Base-by-base conservation (phyloP, 2,797 vertebrate genomes). In the Enteromius thamalakanensis region DNA sequence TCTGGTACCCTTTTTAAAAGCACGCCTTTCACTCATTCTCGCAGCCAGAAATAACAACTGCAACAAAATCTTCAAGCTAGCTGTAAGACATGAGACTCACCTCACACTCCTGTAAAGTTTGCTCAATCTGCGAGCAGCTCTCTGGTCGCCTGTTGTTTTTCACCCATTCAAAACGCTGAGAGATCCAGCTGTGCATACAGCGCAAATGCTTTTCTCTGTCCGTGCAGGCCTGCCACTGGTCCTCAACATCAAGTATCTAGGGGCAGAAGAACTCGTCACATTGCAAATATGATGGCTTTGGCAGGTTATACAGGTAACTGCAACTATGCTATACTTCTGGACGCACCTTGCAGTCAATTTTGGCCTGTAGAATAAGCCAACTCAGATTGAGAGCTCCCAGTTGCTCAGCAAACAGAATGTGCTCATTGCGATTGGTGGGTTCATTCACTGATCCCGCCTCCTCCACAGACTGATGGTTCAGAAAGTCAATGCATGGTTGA, bases 401-500 rank as follows among this genome's bases (percentile, higher is more conserved):
- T 60, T 88, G 91, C 89, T 99, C 97, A 0, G 96, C 95, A 79
- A 96, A 95, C 40, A 89, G 84, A 0, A 94, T 96, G 14, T 89
- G 92, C 15, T 97, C 92, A 0, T 93, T 93, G 1, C 94, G 91
- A 62, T 93, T 92, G 84, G 92, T 93, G 77, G 92, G 92, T 7
- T 96, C 93, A 0, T 91, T 92, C 47, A 87, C 92, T 53, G 90
- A 91, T 76, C 91, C 92, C 51, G 91, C 87, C 88, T 93, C 95
- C 83, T 95, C 93, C 23, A 95, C 89, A 0, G 95, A 95, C 92
- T 97, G 96, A 90, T 95, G 96, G 90, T 95, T 96, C 85, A 99
- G 94, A 86, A 94, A 96, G 79, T 98, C 96, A 0, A 97, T 92
- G 6, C 94, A 90, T 82, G 93, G 93, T 84, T 97, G 96, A 55